These are phyloP conservation scores for Thunnus maccoyii DNA, from an alignment of 2,113 vertebrate species.

Conservation along the genomic window DNA sequence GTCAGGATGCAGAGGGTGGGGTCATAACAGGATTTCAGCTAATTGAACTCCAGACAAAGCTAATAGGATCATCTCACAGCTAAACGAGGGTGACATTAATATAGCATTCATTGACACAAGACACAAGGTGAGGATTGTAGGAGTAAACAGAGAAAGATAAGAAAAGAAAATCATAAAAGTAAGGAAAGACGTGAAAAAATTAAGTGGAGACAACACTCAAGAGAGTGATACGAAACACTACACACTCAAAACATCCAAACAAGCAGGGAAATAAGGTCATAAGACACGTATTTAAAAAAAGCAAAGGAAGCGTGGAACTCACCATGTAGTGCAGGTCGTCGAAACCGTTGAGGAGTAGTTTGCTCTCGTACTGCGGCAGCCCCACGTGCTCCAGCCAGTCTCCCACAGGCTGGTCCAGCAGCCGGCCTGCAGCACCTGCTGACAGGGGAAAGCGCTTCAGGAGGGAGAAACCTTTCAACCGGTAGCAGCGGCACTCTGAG, in stretches of 20 bases:
- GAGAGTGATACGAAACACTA: neutral
- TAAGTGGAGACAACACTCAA: neutral
- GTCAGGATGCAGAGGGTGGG: neutral
- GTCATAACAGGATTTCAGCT: conserved; percentile 26
- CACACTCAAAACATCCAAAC: too few species aligned
- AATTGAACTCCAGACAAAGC: conserved; percentile 20
- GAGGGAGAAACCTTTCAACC: conserved; percentile 93
- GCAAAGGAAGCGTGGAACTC: conserved; percentile 54
- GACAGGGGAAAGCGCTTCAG: conserved; percentile 95
- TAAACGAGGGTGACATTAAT: conserved; percentile 19
- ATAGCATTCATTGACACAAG: conserved; percentile 35
- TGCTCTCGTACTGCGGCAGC: conserved; percentile 97
- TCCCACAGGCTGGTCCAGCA: conserved; percentile 94
- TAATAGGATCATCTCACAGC: conserved; percentile 36
- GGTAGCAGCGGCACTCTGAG: conserved; percentile 97
- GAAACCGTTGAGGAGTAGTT: conserved; percentile 96
- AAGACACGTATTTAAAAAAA: neutral
- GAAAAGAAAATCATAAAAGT: neutral
- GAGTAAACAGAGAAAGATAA: neutral
- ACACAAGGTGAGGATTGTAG: neutral
- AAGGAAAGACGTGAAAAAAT: neutral
- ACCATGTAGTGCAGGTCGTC: conserved; percentile 98
- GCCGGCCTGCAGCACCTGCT: conserved; percentile 87
- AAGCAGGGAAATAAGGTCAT: neutral
- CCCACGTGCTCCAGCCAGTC: conserved; percentile 97